Conservation (phyloP, 35 echinoderm and acorn worm species). For the Anneissia japonica region DNA sequence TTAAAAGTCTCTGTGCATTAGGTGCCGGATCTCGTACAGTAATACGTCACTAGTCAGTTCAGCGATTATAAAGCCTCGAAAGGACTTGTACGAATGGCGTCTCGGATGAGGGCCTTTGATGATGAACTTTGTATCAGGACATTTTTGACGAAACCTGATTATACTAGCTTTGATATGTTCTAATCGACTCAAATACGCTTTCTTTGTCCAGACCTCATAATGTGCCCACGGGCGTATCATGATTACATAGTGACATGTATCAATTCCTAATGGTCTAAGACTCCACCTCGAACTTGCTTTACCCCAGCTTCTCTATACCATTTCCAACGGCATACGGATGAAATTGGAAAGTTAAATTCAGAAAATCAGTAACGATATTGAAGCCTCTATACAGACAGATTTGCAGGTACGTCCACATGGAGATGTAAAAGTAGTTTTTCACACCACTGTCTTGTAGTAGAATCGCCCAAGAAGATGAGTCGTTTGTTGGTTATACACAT, state of each 20-base stretch:
- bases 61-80: not conserved
- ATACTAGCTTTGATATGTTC: not conserved
- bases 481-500: not conserved
- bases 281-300: constrained; percentile 22
- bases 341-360: constrained; percentile 37
- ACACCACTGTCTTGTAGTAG: not conserved
- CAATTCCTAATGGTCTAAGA: constrained; percentile 18
- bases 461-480: not conserved
- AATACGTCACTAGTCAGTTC: not conserved
- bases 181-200: not conserved
- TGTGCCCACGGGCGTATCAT: not conserved
- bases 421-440: not conserved
- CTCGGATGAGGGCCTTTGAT: constrained; percentile 12
- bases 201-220: not conserved
- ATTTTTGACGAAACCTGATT: not conserved
- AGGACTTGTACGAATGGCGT: not conserved
- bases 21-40: not conserved
- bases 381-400: not conserved
- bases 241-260: not conserved
- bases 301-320: not conserved
- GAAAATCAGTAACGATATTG: not conserved
- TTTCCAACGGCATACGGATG: constrained; percentile 20
- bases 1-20: no score
- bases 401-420: not conserved
- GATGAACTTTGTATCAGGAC: not conserved